Base-by-base conservation (phyloP, 2,888 invertebrate genomes). In the Ochlodes sylvanus region DNA sequence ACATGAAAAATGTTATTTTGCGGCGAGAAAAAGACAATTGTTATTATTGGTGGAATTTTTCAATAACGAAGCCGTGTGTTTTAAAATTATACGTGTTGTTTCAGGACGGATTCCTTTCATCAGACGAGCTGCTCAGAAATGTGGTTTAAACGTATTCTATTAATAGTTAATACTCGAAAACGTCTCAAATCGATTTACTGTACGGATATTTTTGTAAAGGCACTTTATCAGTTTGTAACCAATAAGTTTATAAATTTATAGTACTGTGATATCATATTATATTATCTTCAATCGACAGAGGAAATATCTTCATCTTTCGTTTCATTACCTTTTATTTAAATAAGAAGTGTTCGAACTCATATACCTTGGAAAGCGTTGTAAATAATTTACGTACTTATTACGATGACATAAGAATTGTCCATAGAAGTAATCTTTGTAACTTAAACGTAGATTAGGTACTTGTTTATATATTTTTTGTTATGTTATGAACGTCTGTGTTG, bases 91-190 rank as follows among this genome's bases (percentile, higher is more conserved):
- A 69, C 21, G 61, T 72, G 75, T 85, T 82, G 71, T 92, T 94
- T 54, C 94, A 94, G 89, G 95, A 95, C 75, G 94, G 94, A 58
- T 86, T 93, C 83, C 87, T 95, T 50, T 89, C 94, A 69, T 84
- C 94, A 32, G 94, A 94, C 21, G 95, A 95, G 80, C 86, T 94
- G 44, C 89, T 94, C 73, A 89, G 94, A 81, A 93, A 92, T 80
- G 83, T 66, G 66, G 60, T 84, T 74, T 91, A 90, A 88, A 79
- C 57, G 71, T 79, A 72, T 63, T 61, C 44, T 56, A 27, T 69
- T 54, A 58, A 47, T 76, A 74, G 72, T 72, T 70, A 75, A 72
- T 71, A 69, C 73, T 68, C 64, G 55, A 71, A 69, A 75, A 77
- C 77, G 71, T 84, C 83, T 81, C 75, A 65, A 75, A 75, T 78